phyloP scores from a whole-genome alignment of 2,113 vertebrate genomes.

The Chaetura pelagica region DNA sequence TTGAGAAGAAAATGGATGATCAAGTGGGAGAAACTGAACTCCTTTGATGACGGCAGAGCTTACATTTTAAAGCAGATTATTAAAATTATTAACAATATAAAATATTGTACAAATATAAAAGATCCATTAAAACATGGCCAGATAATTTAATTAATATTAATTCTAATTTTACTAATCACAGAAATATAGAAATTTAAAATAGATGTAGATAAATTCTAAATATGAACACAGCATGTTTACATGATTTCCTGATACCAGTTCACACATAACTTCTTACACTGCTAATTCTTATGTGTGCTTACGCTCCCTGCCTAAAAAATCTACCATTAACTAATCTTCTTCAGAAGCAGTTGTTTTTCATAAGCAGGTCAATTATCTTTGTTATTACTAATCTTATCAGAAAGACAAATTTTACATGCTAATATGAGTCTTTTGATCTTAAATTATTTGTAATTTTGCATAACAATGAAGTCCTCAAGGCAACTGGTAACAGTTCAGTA shows the following conservation, averaged over 20 bases:
- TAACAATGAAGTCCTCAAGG: neutral
- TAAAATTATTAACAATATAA: neutral
- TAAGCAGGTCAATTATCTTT: neutral
- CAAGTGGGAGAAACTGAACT: neutral
- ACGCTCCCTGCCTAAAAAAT: neutral
- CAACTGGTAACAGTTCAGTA: neutral
- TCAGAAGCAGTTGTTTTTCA: neutral
- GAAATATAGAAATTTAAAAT: neutral
- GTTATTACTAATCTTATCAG: neutral
- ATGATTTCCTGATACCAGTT: neutral
- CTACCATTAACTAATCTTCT: neutral
- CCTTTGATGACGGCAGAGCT: neutral
- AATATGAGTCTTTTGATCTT: conserved; percentile 13
- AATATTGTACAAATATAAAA: neutral
- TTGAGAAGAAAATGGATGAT: neutral
- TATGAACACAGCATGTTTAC: neutral
- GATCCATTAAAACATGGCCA: neutral
- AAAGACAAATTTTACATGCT: neutral
- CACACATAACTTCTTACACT: neutral
- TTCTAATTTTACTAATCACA: neutral
- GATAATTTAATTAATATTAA: neutral
- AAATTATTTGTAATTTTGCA: neutral
- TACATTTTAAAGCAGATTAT: neutral
- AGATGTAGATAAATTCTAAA: neutral
- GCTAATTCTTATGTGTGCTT: neutral